Evolutionary conservation across 2,113 vertebrate genomes (phyloP).

Genomic region (Chroicocephalus ridibundus): DNA sequence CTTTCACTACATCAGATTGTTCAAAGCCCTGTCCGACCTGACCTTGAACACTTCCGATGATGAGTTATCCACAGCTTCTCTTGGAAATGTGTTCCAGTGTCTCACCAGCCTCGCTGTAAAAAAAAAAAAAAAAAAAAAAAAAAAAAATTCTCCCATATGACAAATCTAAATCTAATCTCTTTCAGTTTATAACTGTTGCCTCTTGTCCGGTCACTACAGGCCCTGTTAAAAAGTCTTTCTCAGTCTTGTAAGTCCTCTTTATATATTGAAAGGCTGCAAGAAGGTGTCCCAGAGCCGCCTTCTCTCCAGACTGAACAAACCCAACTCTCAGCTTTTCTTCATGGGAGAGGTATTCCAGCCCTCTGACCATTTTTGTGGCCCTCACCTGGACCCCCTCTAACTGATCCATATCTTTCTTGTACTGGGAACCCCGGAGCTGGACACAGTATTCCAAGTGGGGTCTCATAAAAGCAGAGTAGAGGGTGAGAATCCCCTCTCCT

Average conservation of each 20-base stretch:
- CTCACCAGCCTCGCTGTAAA: neutral
- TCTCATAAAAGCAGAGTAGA: neutral
- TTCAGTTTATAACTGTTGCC: neutral
- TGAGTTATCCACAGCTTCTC: neutral
- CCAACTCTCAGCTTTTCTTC: neutral
- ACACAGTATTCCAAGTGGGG: neutral
- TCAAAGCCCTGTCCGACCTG: neutral
- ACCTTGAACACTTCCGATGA: neutral
- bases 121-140: too few species aligned
- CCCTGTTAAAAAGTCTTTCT: neutral
- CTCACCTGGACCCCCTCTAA: neutral
- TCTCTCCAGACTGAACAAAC: neutral
- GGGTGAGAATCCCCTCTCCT: neutral
- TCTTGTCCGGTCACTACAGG: accelerated
- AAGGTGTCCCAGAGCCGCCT: neutral
- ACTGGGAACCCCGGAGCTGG: neutral
- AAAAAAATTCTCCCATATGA: neutral
- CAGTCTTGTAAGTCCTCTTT: neutral
- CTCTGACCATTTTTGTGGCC: neutral
- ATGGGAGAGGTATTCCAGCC: neutral
- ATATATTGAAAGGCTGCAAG: neutral
- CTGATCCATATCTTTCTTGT: neutral
- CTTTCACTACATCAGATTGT: neutral
- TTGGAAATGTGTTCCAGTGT: neutral
- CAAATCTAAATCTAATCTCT: neutral